Evolutionary conservation across 1,140 invertebrate species (phyloP), one percentile per base, ranked within the genome.

Genomic region (Chrysomallon squamiferum): DNA sequence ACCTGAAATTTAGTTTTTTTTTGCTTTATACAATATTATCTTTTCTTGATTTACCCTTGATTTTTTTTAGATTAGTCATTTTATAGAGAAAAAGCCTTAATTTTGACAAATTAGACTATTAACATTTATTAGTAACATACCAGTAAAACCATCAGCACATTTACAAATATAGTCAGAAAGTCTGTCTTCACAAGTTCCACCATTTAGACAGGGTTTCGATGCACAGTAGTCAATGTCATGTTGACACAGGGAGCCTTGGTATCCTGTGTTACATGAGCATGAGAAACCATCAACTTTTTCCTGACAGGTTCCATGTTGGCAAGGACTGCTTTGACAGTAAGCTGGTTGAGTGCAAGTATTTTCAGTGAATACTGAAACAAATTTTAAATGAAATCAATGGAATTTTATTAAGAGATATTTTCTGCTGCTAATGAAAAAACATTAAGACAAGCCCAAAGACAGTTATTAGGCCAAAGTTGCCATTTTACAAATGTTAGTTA

Each of bases 61-160:
- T n/a, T n/a, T n/a, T n/a, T n/a, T n/a, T n/a, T n/a, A n/a, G n/a
- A n/a, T n/a, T n/a, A n/a, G n/a, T n/a, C n/a, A n/a, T n/a, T n/a
- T n/a, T n/a, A n/a, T n/a, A n/a, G n/a, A n/a, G n/a, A n/a, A n/a
- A n/a, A n/a, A n/a, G n/a, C n/a, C n/a, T n/a, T n/a, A n/a, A n/a
- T n/a, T n/a, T n/a, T n/a, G n/a, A n/a, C n/a, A n/a, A n/a, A n/a
- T n/a, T n/a, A n/a, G n/a, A n/a, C n/a, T n/a, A 5, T 38, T 38
- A 38, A 38, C 5, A 38, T 38, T 5, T 38, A 38, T 38, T 38
- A 38, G 15, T 13, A 29, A 25, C 22, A 68, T 65, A 5, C 96
- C 96, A 50, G 91, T 91, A 85, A 92, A 96, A 62, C 96, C 95
- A 63, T 89, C 91, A 11, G 91, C 89, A 88, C 97, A 99, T 84